Percentiles rank a stretch among this genome's conserved stretches.
Conservation (phyloP, 2,797 vertebrate species). For the Poeciliopsis presidionis region DNA sequence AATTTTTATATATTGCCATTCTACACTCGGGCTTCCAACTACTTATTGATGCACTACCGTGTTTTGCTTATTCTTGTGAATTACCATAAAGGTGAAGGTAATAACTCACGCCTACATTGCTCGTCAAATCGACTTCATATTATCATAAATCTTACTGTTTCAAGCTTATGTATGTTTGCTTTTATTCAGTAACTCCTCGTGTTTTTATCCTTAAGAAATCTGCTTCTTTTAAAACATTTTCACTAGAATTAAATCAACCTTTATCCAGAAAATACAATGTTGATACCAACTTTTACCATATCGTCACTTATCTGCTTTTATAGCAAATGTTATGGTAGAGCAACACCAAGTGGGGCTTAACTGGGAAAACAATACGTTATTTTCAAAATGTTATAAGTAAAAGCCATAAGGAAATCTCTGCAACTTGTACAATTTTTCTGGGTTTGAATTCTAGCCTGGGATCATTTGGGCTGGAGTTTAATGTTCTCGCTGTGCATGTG, state of each 20-base stretch:
- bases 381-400: background rate
- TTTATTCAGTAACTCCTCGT: conserved; percentile 27
- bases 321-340: background rate
- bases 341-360: background rate
- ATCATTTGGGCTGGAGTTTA: background rate
- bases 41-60: background rate
- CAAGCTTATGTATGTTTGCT: background rate
- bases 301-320: background rate
- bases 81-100: conserved; percentile 19
- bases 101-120: conserved; percentile 3
- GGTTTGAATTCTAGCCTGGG: background rate
- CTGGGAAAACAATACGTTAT: background rate
- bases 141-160: conserved; percentile 13
- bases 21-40: background rate
- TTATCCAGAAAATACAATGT: background rate
- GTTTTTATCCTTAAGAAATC: conserved; percentile 29
- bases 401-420: background rate
- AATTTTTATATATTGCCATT: conserved; percentile 3
- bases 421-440: too few relatives aligned
- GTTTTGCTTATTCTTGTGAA: conserved; percentile 9
- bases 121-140: conserved; percentile 8
- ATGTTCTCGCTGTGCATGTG: background rate
- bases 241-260: background rate
- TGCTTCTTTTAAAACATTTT: background rate
- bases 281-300: background rate